Conservation (phyloP, 2,797 vertebrate genomes). For the Naso thynnoides region DNA sequence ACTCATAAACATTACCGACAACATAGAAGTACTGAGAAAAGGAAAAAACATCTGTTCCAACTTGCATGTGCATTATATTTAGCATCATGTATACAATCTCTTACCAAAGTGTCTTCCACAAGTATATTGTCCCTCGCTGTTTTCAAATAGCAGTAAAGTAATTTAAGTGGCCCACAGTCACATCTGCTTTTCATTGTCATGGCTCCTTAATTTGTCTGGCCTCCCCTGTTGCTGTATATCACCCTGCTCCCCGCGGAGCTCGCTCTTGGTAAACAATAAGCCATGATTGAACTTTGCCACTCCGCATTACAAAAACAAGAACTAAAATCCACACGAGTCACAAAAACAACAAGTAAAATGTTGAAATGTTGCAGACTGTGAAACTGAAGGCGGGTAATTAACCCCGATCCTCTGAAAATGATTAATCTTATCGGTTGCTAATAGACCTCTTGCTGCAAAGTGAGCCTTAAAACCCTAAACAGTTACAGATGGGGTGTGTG, state of each 20-base stretch:
- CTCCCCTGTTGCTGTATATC: slow-evolving; percentile 70
- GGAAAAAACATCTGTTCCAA: not conserved
- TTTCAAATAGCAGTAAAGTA: slow-evolving; percentile 64
- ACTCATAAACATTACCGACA: not conserved
- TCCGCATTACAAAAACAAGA: slow-evolving; percentile 55
- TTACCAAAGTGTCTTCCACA: slow-evolving; percentile 52
- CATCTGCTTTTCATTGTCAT: slow-evolving; percentile 83
- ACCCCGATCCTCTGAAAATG: not conserved
- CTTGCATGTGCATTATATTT: not conserved
- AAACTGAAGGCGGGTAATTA: slow-evolving; percentile 39
- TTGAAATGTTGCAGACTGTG: slow-evolving; percentile 35
- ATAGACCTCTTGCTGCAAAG: slow-evolving; percentile 41
- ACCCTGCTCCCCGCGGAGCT: slow-evolving; percentile 51
- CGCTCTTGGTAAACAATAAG: slow-evolving; percentile 57
- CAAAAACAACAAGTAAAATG: slow-evolving; percentile 51
- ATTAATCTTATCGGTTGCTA: slow-evolving; percentile 43
- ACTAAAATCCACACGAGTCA: slow-evolving; percentile 32
- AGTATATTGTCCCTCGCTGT: slow-evolving; percentile 51
- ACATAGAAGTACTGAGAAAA: not conserved
- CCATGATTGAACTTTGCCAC: slow-evolving; percentile 58
- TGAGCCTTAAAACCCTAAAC: slow-evolving; percentile 53
- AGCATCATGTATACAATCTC: slow-evolving; percentile 16
- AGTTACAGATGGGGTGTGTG: slow-evolving; percentile 60
- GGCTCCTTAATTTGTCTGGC: slow-evolving; percentile 68
- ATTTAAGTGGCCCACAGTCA: slow-evolving; percentile 61